phyloP scores from a whole-genome alignment of 2,797 vertebrate genomes.

The Gymnocypris eckloni region DNA sequence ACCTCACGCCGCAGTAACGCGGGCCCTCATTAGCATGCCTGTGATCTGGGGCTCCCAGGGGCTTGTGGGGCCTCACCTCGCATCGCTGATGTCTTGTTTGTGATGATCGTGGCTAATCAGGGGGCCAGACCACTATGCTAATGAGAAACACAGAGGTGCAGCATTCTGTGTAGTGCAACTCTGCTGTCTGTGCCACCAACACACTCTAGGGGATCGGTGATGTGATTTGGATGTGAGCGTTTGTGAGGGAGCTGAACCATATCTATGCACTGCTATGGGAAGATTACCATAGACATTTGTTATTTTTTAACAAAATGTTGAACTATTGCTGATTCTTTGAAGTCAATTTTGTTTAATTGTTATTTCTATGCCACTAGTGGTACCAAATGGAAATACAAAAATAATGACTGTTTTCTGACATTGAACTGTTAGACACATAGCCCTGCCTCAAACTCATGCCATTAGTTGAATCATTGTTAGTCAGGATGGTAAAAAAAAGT shows the following conservation, averaged over 20 bases:
- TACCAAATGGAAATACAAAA: neutral
- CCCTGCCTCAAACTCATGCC: neutral
- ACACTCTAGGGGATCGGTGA: slow-evolving; percentile 56
- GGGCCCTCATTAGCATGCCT: slow-evolving; percentile 86
- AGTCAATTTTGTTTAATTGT: neutral
- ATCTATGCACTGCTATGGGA: neutral
- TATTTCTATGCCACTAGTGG: neutral
- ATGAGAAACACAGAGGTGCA: slow-evolving; percentile 58
- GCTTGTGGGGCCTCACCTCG: slow-evolving; percentile 76
- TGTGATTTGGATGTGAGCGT: slow-evolving; percentile 41
- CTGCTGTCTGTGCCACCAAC: slow-evolving; percentile 38
- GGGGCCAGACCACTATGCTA: slow-evolving; percentile 67
- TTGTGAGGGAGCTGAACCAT: slow-evolving; percentile 18
- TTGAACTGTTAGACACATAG: neutral
- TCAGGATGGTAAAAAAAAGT: neutral
- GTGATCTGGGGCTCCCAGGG: slow-evolving; percentile 83
- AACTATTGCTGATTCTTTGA: neutral
- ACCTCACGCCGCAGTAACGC: slow-evolving; percentile 82
- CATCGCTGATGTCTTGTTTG: slow-evolving; percentile 80
- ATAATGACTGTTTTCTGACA: neutral
- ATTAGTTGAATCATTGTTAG: neutral
- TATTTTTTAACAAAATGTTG: neutral
- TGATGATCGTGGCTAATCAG: slow-evolving; percentile 76
- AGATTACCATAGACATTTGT: neutral
- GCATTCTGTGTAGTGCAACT: slow-evolving; percentile 59